Conservation (phyloP, 1,140 invertebrate genomes). For the Pogonomyrmex barbatus region DNA sequence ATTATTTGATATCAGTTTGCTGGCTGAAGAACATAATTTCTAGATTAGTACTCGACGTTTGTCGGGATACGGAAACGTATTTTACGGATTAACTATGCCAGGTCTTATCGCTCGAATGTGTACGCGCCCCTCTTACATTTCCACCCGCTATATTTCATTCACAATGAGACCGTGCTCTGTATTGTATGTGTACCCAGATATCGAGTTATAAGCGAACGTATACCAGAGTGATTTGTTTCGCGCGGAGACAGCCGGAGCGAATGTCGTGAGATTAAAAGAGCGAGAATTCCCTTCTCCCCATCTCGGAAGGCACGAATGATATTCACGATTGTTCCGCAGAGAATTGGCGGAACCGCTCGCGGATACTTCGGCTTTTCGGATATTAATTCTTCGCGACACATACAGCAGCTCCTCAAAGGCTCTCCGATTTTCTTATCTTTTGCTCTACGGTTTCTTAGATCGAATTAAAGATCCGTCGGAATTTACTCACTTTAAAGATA, state of each 20-base stretch:
- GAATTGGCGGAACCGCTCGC: constrained; percentile 11
- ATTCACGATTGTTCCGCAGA: constrained; percentile 43
- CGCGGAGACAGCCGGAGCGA: constrained; percentile 26
- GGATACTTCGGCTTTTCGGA: constrained; percentile 34
- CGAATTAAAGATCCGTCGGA: not conserved
- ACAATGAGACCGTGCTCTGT: constrained; percentile 39
- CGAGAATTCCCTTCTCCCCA: constrained; percentile 37
- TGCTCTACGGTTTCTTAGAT: not conserved
- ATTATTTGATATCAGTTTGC: not conserved
- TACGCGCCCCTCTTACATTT: constrained; percentile 31
- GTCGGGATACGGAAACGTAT: constrained; percentile 18
- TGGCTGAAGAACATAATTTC: not conserved
- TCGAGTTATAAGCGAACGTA: constrained; percentile 54
- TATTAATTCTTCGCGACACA: constrained; percentile 36
- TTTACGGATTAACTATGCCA: constrained; percentile 32
- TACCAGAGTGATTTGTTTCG: constrained; percentile 52
- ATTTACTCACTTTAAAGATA: not conserved
- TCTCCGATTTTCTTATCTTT: constrained; percentile 19
- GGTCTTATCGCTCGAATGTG: constrained; percentile 29
- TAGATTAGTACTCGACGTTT: constrained; percentile 18
- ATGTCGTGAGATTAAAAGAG: constrained; percentile 60
- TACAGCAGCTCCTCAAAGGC: not conserved
- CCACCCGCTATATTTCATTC: constrained; percentile 35
- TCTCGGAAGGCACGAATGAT: constrained; percentile 30
- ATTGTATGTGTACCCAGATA: constrained; percentile 44